Percentiles rank a stretch among this genome's conserved stretches.
phyloP scores from a whole-genome alignment of 2,888 invertebrate genomes.

The Acheta domesticus region DNA sequence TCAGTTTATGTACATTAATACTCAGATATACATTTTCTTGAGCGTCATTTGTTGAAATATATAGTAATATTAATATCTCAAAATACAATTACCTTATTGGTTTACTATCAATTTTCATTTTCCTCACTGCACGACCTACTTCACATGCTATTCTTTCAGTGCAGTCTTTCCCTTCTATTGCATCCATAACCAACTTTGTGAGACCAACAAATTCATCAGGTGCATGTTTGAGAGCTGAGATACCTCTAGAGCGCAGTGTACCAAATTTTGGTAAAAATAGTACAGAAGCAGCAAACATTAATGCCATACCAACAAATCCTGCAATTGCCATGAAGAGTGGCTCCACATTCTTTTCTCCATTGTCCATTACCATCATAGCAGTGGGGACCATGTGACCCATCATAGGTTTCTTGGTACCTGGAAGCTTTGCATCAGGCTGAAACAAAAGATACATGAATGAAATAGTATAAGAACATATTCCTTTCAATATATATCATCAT shows the following conservation, averaged over 20 bases:
- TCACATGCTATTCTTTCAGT: constrained; percentile 51
- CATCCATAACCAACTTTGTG: constrained; percentile 47
- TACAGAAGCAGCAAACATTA: constrained; percentile 54
- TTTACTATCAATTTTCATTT: constrained; percentile 36
- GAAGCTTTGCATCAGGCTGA: background rate
- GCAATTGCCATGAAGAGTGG: constrained; percentile 57
- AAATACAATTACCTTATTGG: constrained; percentile 35
- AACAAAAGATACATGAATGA: background rate
- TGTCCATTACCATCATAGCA: constrained; percentile 38
- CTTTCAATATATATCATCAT: too few species aligned
- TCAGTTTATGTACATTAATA: background rate
- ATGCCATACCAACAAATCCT: constrained; percentile 56
- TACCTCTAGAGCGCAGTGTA: constrained; percentile 42
- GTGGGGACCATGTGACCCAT: constrained; percentile 29
- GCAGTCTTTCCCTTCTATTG: constrained; percentile 51
- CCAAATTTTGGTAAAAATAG: constrained; percentile 52
- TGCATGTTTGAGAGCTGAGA: constrained; percentile 40
- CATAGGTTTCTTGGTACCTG: background rate
- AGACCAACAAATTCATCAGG: constrained; percentile 46
- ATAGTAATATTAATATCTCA: constrained; percentile 39
- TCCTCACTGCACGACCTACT: constrained; percentile 46
- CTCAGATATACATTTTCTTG: too few species aligned
- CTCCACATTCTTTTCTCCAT: constrained; percentile 46
- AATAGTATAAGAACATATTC: too few species aligned
- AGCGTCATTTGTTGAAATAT: background rate